Base-by-base conservation (phyloP, 2,797 vertebrate species). In the Acrossocheilus wenchowensis region DNA sequence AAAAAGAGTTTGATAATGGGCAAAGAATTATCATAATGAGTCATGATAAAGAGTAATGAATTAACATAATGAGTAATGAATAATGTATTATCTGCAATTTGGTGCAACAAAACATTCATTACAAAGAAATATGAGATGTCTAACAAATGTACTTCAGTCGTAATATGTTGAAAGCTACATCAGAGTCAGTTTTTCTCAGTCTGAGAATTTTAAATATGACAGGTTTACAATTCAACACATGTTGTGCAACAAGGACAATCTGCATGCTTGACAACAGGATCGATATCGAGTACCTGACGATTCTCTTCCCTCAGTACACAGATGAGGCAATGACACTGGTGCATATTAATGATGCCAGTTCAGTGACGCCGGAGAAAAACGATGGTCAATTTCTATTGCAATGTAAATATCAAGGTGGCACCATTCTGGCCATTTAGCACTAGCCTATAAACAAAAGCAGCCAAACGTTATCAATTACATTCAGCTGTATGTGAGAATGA, bases 1-100 rank as follows among this genome's bases (percentile, higher is more conserved):
- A 78, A 66, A 10, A 50, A 36, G 17, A 12, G 57, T 88, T 83
- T 69, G 54, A 23, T 75, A 74, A 77, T 72, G 86, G 85, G 84
- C 82, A 88, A 87, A 89, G 81, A 85, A 80, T 77, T 71, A 78
- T 71, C 89, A 78, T 83, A 75, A 86, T n/a, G 84, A 77, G 91
- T 86, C 84, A 84, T 39, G 34, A 82, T 87, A 68, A 81, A 39
- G 45, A 12, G 19, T 15, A n/a, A 52, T 39, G 45, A 71, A 69
- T 81, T 71, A 81, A n/a, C 64, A 81, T 52, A 81, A 81, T 81
- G 79, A 50, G 26, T 15, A 36, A 52, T 69, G 48, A 82, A 71
- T 69, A 52, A 82, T 82, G 45, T n/a, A 82, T 82, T 19, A 64
- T 45, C 78, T 80, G 78, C 30, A 68, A 81, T 68, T 81, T 39